phyloP scores from a whole-genome alignment of 2,113 vertebrate genomes.

The Mixornis gularis region DNA sequence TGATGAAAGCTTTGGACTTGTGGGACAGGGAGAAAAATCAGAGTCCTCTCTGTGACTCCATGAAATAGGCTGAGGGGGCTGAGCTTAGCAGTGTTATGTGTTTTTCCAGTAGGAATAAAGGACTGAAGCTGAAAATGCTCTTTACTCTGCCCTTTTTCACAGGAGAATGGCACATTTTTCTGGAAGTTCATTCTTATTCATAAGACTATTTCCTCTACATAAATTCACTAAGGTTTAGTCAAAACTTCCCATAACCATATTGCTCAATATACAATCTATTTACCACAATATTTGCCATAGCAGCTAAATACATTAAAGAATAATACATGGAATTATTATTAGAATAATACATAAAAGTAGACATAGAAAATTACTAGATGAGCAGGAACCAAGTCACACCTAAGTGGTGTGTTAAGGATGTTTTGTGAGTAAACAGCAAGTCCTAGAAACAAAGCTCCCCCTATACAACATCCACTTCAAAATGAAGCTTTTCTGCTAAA shows the following conservation, averaged over 20 bases:
- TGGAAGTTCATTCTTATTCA: neutral
- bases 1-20: neutral
- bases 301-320: neutral
- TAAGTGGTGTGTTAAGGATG: neutral
- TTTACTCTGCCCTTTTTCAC: neutral
- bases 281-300: neutral
- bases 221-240: neutral
- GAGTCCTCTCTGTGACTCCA: neutral
- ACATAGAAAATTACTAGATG: neutral
- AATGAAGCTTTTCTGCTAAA: neutral
- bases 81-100: neutral
- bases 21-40: neutral
- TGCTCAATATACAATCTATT: neutral
- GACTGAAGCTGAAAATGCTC: neutral
- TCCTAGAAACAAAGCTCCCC: neutral
- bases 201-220: neutral
- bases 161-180: neutral
- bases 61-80: neutral
- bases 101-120: neutral
- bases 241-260: neutral
- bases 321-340: neutral
- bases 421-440: neutral
- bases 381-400: neutral
- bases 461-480: neutral
- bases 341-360: neutral